Evolutionary conservation across 2,888 invertebrate genomes (phyloP).

Genomic region (Spialia ferax): DNA sequence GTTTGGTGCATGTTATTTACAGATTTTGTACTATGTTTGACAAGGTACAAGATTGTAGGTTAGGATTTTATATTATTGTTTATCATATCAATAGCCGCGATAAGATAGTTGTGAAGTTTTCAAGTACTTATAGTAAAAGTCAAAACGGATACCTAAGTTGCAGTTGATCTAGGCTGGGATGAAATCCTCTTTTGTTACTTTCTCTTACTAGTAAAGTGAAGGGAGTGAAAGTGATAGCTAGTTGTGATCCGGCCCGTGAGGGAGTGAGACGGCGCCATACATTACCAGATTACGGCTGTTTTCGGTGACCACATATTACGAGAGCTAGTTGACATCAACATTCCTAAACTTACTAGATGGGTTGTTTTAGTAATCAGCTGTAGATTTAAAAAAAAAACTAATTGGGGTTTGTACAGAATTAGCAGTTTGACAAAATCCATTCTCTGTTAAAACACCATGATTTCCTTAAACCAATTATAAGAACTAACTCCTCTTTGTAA

Average conservation of each 20-base stretch:
- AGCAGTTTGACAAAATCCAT: too few relatives aligned
- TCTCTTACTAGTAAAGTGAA: slow-evolving; percentile 84
- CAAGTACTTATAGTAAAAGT: slow-evolving; percentile 36
- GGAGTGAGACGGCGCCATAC: slow-evolving; percentile 72
- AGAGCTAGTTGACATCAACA: slow-evolving; percentile 35
- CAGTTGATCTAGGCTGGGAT: slow-evolving; percentile 71
- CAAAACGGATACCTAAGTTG: slow-evolving; percentile 57
- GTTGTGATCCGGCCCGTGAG: slow-evolving; percentile 51
- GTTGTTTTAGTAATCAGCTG: background rate
- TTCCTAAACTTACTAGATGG: slow-evolving; percentile 15
- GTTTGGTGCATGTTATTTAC: too few relatives aligned
- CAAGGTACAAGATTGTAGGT: slow-evolving; percentile 59
- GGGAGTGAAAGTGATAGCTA: slow-evolving; percentile 73
- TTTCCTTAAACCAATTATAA: too few relatives aligned
- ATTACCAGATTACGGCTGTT: slow-evolving; percentile 57
- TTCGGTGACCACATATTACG: slow-evolving; percentile 48
- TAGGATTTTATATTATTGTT: slow-evolving; percentile 64
- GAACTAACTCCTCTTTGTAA: too few relatives aligned
- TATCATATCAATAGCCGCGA: slow-evolving; percentile 54
- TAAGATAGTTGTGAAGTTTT: slow-evolving; percentile 28
- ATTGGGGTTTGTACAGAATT: background rate
- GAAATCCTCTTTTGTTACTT: slow-evolving; percentile 85
- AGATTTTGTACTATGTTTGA: background rate
- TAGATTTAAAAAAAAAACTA: background rate
- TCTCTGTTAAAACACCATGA: too few relatives aligned